Evolutionary conservation across 23 tunicate genomes (phyloP).

Genomic region (Trididemnum clinides): DNA sequence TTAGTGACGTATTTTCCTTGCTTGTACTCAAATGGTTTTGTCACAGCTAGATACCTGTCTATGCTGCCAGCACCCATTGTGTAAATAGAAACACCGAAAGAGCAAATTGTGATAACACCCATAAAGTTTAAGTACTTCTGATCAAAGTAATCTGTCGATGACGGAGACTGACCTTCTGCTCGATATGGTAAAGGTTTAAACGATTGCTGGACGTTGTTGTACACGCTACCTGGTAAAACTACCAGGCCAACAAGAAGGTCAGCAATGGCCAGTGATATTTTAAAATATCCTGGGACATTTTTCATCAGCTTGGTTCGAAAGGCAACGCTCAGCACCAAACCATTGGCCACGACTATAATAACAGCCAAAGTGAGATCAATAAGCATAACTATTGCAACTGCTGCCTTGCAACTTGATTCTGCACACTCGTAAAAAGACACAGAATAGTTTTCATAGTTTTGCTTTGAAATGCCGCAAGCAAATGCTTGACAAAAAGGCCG

Average conservation of each 20-base stretch:
- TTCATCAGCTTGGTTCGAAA: slow-evolving; percentile 65
- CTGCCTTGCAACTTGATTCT: slow-evolving; percentile 44
- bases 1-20: slow-evolving; percentile 78
- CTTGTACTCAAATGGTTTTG: slow-evolving; percentile 71
- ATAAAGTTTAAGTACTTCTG: slow-evolving; percentile 52
- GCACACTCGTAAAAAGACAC: slow-evolving; percentile 52
- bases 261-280: slow-evolving; percentile 85
- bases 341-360: slow-evolving; percentile 49
- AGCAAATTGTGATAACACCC: slow-evolving; percentile 77
- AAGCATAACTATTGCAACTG: slow-evolving; percentile 40
- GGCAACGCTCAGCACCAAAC: slow-evolving; percentile 74
- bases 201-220: slow-evolving; percentile 33
- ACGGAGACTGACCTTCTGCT: slow-evolving; percentile 52
- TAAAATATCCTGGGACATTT: slow-evolving; percentile 91
- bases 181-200: slow-evolving; percentile 67
- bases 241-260: slow-evolving; percentile 82
- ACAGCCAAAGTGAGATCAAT: slow-evolving; percentile 65
- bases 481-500: slow-evolving; percentile 72
- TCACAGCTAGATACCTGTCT: slow-evolving; percentile 77
- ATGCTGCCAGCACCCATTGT: slow-evolving; percentile 85
- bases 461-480: slow-evolving; percentile 54
- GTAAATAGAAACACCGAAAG: slow-evolving; percentile 68
- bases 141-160: slow-evolving; percentile 54
- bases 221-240: slow-evolving; percentile 80
- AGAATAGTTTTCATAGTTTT: slow-evolving; percentile 9